Conservation (phyloP, 2,113 vertebrate species). For the Indicator maculatus region DNA sequence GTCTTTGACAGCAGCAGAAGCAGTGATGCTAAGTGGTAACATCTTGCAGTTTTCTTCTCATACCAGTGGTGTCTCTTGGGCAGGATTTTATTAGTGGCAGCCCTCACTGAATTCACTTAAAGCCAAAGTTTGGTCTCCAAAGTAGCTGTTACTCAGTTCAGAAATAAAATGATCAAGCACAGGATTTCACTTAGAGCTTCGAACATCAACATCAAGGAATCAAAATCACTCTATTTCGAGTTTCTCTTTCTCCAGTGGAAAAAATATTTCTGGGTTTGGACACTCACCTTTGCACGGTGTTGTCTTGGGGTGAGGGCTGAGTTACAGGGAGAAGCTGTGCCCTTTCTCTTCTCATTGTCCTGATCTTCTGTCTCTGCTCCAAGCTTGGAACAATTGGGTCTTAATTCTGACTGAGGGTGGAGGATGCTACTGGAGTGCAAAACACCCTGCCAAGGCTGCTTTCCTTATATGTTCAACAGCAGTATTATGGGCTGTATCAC, state of each 20-base stretch:
- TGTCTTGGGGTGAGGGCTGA: neutral
- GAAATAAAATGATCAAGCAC: conserved; percentile 27
- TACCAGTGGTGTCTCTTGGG: neutral
- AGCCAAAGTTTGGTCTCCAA: conserved; percentile 29
- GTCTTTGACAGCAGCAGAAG: conserved; percentile 24
- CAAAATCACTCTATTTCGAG: conserved; percentile 4
- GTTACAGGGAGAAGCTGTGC: neutral
- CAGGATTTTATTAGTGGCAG: conserved; percentile 31
- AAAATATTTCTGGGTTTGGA: conserved; percentile 14
- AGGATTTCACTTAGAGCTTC: conserved; percentile 24
- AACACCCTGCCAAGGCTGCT: conserved; percentile 2
- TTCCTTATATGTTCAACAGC: neutral
- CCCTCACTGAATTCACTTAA: neutral
- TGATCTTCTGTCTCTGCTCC: neutral
- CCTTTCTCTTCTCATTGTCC: neutral
- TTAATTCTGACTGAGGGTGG: neutral
- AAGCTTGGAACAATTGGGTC: conserved; percentile 22
- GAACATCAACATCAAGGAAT: neutral
- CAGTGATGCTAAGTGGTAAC: conserved; percentile 4
- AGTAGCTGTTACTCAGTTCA: conserved; percentile 25
- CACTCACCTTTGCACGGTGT: neutral
- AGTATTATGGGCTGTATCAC: neutral
- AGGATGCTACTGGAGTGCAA: neutral
- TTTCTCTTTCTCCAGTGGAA: neutral
- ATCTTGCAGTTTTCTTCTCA: conserved; percentile 18